These are phyloP conservation scores for Poeciliopsis infans DNA, from an alignment of 2,797 vertebrate genomes.

Conservation along the genomic window DNA sequence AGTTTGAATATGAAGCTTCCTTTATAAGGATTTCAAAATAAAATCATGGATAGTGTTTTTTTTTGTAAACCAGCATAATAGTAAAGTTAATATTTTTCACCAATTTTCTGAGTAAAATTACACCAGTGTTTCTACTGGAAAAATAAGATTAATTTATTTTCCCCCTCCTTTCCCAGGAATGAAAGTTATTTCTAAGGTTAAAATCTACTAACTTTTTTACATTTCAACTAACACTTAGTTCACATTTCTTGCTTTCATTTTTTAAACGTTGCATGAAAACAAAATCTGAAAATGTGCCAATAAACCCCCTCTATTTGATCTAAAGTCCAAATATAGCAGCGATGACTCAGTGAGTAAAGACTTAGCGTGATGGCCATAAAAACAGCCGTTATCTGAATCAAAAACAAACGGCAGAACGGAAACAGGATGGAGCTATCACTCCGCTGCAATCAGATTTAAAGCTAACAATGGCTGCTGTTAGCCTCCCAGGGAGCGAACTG, in stretches of 20 bases:
- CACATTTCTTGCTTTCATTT: no score
- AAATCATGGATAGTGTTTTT: no score
- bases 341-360: conserved; percentile 12
- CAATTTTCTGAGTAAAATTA: neutral
- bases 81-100: neutral
- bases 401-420: conserved; percentile 19
- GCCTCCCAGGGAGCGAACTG: conserved; percentile 14
- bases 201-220: no score
- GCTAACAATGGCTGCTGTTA: conserved; percentile 57
- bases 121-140: no score
- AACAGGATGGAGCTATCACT: conserved; percentile 48
- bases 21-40: no score
- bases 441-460: conserved; percentile 42
- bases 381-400: conserved; percentile 30
- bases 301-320: conserved; percentile 3
- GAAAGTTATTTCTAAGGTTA: no score
- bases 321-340: neutral
- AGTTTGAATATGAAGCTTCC: no score
- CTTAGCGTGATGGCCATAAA: conserved; percentile 11
- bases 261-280: neutral
- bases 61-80: neutral
- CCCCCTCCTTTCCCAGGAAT: no score
- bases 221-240: no score
- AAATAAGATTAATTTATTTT: neutral
- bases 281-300: neutral